phyloP scores from a whole-genome alignment of 2,113 vertebrate genomes.

The Neopipo cinnamomea region DNA sequence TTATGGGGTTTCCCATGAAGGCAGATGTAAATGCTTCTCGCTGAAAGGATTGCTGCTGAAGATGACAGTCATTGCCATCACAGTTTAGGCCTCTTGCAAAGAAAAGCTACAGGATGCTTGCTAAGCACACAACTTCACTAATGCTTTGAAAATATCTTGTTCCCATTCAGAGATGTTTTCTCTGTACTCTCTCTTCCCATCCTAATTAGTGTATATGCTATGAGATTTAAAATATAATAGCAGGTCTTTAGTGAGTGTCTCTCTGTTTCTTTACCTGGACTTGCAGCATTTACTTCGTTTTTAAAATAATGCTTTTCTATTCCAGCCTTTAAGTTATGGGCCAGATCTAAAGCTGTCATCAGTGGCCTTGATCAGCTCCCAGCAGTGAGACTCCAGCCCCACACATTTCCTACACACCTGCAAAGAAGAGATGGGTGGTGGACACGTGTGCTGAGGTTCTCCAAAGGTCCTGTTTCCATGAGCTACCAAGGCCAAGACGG shows the following conservation, averaged over 20 bases:
- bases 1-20: background rate
- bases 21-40: background rate
- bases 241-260: background rate
- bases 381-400: background rate
- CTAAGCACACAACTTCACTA: background rate
- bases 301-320: background rate
- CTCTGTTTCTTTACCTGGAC: background rate
- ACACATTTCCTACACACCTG: fast-evolving
- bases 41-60: background rate
- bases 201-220: background rate
- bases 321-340: background rate
- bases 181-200: background rate
- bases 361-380: background rate
- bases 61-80: background rate
- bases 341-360: background rate
- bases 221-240: background rate
- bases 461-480: background rate
- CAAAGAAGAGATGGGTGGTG: background rate
- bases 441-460: background rate
- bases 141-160: background rate
- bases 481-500: background rate
- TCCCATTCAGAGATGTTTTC: background rate
- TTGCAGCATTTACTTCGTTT: background rate
- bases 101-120: background rate
- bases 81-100: background rate